Conservation (phyloP, 2,888 invertebrate species). For the Phortica okadai region DNA sequence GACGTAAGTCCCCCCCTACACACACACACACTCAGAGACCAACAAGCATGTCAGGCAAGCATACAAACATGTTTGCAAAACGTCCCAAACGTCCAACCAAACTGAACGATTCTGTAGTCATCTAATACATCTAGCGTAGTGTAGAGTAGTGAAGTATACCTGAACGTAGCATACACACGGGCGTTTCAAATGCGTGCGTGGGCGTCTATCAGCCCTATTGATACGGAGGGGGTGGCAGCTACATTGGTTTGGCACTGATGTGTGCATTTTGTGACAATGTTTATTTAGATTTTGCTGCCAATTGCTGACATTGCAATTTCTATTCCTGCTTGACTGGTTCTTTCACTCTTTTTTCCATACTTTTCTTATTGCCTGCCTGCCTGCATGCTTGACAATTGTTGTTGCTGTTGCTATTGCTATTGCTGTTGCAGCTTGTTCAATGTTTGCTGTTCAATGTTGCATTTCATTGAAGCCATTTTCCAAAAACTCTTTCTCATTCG, state of each 20-base stretch:
- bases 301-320: conserved; percentile 72
- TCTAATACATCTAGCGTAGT: not conserved
- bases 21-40: conserved; percentile 40
- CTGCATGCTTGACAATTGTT: not conserved
- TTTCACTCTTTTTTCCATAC: not conserved
- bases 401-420: conserved; percentile 49
- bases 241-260: conserved; percentile 11
- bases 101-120: not conserved
- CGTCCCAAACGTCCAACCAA: not conserved
- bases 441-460: conserved; percentile 56
- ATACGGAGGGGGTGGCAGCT: not conserved
- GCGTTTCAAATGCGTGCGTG: not conserved
- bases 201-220: conserved; percentile 16
- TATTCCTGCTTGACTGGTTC: conserved; percentile 57
- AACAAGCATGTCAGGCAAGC: conserved; percentile 17
- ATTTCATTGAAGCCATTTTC: conserved; percentile 56
- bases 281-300: conserved; percentile 73
- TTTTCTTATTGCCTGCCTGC: not conserved
- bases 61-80: conserved; percentile 6
- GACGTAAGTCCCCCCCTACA: conserved; percentile 26
- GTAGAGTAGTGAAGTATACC: not conserved
- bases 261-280: conserved; percentile 69
- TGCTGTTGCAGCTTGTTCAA: conserved; percentile 56
- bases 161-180: not conserved
- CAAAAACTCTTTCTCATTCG: not conserved